Evolutionary conservation across 2,888 invertebrate species (phyloP).

Genomic region (Urechis unicinctus): DNA sequence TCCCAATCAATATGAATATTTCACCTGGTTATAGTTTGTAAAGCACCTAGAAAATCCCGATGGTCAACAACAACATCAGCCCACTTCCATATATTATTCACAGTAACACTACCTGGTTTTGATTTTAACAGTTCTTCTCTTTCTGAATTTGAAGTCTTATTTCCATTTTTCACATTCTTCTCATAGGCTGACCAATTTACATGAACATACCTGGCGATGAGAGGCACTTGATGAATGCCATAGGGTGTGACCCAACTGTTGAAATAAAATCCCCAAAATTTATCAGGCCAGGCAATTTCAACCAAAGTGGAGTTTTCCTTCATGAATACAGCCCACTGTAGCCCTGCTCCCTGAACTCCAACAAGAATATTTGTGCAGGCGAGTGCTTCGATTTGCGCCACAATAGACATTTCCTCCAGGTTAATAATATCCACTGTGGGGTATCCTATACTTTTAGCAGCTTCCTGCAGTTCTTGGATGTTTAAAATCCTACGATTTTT

Average conservation of each 20-base stretch:
- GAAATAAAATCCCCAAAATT: slow-evolving; percentile 15
- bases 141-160: slow-evolving; percentile 4
- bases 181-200: slow-evolving; percentile 15
- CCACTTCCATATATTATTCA: slow-evolving; percentile 20
- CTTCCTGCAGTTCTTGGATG: slow-evolving; percentile 1
- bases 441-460: slow-evolving; percentile 6
- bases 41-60: slow-evolving; percentile 1
- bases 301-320: slow-evolving; percentile 10
- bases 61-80: slow-evolving; percentile 12
- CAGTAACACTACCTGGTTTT: not conserved
- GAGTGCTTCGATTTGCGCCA: slow-evolving; percentile 2
- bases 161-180: slow-evolving; percentile 8
- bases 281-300: slow-evolving; percentile 17
- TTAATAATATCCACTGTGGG: slow-evolving; percentile 1
- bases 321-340: slow-evolving; percentile 19
- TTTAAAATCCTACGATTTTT: slow-evolving; percentile 7
- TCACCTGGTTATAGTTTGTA: too few relatives aligned
- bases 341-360: slow-evolving; percentile 17
- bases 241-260: slow-evolving; percentile 11
- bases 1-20: too few relatives aligned
- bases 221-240: slow-evolving; percentile 1
- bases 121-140: slow-evolving; percentile 4
- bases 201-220: not conserved
- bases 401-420: slow-evolving; percentile 5
- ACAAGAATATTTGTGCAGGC: slow-evolving; percentile 8